Evolutionary conservation across 2,797 vertebrate species (phyloP), one percentile per base, ranked within the genome.

Genomic region (Acanthornis magna): DNA sequence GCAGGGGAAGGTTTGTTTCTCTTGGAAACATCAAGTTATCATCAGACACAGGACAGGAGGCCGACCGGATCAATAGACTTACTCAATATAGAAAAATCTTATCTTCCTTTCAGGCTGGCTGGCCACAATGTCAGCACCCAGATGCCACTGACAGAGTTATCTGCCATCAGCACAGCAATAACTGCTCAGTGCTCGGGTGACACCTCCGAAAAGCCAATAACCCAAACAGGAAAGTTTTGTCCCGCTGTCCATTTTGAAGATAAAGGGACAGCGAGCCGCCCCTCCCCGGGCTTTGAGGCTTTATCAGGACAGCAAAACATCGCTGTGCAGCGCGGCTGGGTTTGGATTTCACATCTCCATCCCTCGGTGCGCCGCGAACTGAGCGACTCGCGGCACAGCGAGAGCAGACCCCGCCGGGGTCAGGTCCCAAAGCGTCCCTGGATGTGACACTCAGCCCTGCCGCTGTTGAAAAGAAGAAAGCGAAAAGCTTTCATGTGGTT

Each of bases 401-500:
- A 65, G 88, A 80, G 36, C 95, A 36, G 85, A 89, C 2, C 94
- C 36, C 34, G 20, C 50, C 89, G 55, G 93, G 96, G 89, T 75
- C 68, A 91, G 83, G 36, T 55, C 96, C 92, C 17, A 85, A 85
- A 91, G 80, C 73, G 20, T 85, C 93, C 77, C 42, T 29, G 87
- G 84, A 15, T 29, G 91, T 43, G 85, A 27, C 85, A 86, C 77
- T 15, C 38, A 6, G 78, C 93, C 89, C 51, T 43, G 86, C 11
- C 53, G 36, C 70, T 62, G 82, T 91, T 96, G 94, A 97, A 96
- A 96, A 96, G 95, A 71, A 91, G 78, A 66, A 58, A 93, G 88
- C 89, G 62, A 87, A 57, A 95, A 15, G 90, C 97, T 97, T 97
- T 97, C 95, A 89, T 96, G 96, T 94, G 43, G 62, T 96, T 96